Percentiles rank a stretch among this genome's conserved stretches.
Evolutionary conservation across 1,140 invertebrate genomes (phyloP).

Genomic region (Zeugodacus cucurbitae): DNA sequence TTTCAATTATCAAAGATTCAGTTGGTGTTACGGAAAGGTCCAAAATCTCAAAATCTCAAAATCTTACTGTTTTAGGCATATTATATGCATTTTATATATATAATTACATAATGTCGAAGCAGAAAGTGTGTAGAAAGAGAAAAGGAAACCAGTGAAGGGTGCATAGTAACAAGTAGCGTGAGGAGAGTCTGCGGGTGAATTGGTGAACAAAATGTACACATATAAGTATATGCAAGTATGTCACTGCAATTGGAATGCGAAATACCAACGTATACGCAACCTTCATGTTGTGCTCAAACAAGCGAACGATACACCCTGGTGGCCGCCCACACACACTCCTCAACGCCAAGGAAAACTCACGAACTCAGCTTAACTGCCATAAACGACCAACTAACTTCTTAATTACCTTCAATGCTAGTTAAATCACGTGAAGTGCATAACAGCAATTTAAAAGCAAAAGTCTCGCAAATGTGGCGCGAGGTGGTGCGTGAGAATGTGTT

Average conservation of each 20-base stretch:
- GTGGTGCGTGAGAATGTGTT: not conserved
- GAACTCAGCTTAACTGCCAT: not conserved
- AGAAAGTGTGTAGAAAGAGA: not conserved
- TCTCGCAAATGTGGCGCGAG: not conserved
- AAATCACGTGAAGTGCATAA: not conserved
- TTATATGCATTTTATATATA: not conserved
- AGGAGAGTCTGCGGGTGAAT: not conserved
- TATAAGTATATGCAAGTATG: not conserved
- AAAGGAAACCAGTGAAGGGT: not conserved
- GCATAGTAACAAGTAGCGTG: not conserved
- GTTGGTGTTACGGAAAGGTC: not conserved
- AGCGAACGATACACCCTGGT: not conserved
- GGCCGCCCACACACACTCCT: not conserved
- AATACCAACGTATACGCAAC: not conserved
- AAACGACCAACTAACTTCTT: not conserved
- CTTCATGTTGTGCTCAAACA: not conserved
- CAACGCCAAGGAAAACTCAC: not conserved
- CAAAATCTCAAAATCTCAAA: not conserved
- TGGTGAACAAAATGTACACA: not conserved
- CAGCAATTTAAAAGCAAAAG: not conserved
- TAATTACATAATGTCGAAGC: not conserved
- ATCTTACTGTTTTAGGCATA: not conserved
- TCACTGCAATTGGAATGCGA: not conserved
- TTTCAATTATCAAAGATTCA: not conserved
- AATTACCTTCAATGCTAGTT: slow-evolving; percentile 28